Percentiles rank a stretch among this genome's conserved stretches.
phyloP scores from a whole-genome alignment of 2,797 vertebrate species.

The Iguana delicatissima region DNA sequence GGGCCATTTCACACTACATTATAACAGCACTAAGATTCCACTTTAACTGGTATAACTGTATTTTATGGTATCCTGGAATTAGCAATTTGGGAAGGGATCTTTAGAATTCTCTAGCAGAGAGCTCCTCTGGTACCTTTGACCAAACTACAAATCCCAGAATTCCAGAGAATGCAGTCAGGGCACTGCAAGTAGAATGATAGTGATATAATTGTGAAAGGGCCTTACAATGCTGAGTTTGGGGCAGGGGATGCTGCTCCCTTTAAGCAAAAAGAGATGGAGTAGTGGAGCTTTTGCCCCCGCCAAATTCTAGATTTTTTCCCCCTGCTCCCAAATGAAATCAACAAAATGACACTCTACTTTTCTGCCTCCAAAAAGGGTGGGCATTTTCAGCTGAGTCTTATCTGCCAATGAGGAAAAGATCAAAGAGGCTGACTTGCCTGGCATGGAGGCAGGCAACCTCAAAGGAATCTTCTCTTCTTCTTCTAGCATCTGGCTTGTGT shows the following conservation, averaged over 20 bases:
- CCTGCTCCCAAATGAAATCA: not conserved
- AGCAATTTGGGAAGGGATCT: no score
- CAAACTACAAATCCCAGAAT: no score
- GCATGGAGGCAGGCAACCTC: not conserved
- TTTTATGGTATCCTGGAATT: no score
- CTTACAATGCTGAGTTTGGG: no score
- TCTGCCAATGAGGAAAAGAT: not conserved
- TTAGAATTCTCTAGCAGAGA: no score
- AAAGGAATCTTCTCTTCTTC: constrained; percentile 42
- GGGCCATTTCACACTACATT: no score
- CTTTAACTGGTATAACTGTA: no score
- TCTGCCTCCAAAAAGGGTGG: not conserved
- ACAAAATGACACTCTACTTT: not conserved
- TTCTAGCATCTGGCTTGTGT: constrained; percentile 73
- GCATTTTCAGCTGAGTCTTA: not conserved
- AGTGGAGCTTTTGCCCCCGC: not conserved
- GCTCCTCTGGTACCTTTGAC: no score
- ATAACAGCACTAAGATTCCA: no score
- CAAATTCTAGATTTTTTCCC: not conserved
- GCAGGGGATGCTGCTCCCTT: not conserved
- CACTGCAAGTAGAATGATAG: no score
- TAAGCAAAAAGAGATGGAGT: not conserved
- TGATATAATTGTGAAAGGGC: no score
- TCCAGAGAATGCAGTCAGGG: no score
- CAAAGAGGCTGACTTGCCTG: not conserved